Conservation (phyloP, 92 coral and sea anemone genomes). For the Galaxea fascicularis region DNA sequence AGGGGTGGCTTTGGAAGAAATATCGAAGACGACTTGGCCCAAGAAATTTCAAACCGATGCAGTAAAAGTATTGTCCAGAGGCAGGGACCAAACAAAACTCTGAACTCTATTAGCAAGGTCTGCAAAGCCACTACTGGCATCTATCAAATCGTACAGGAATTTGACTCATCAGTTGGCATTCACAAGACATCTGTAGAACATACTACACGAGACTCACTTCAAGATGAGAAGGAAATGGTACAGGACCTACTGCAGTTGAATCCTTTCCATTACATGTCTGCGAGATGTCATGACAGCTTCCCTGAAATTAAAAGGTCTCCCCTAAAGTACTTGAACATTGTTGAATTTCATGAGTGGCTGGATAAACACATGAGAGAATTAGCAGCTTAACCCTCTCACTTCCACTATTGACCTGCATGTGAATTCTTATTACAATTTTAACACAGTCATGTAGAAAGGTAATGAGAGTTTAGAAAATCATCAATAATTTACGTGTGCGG, state of each 20-base stretch:
- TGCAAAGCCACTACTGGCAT: conserved; percentile 71
- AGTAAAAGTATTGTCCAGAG: too few relatives aligned
- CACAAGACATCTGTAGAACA: conserved; percentile 77
- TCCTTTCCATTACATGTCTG: conserved; percentile 55
- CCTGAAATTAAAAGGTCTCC: conserved; percentile 79
- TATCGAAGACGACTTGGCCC: conserved; percentile 67
- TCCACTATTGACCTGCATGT: conserved; percentile 15
- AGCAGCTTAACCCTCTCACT: conserved; percentile 31
- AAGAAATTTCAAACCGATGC: conserved; percentile 52
- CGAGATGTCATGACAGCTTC: conserved; percentile 69
- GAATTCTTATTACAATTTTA: conserved; percentile 8
- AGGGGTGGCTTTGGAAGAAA: conserved; percentile 73
- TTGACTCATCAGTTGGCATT: conserved; percentile 63
- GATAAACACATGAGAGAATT: conserved; percentile 70
- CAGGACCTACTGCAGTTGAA: conserved; percentile 63
- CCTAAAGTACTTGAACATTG: too few relatives aligned
- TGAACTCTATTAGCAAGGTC: conserved; percentile 61
- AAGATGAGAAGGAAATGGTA: conserved; percentile 81
- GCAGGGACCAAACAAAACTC: conserved; percentile 44
- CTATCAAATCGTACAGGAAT: conserved; percentile 27
- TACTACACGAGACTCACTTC: conserved; percentile 66
- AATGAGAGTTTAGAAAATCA: conserved; percentile 11
- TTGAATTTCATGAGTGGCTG: conserved; percentile 73
- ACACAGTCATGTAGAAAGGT: conserved; percentile 30
- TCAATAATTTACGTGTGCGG: conserved; percentile 13